Evolutionary conservation across 2,888 invertebrate genomes (phyloP).

Genomic region (Pristionchus entomophagus): DNA sequence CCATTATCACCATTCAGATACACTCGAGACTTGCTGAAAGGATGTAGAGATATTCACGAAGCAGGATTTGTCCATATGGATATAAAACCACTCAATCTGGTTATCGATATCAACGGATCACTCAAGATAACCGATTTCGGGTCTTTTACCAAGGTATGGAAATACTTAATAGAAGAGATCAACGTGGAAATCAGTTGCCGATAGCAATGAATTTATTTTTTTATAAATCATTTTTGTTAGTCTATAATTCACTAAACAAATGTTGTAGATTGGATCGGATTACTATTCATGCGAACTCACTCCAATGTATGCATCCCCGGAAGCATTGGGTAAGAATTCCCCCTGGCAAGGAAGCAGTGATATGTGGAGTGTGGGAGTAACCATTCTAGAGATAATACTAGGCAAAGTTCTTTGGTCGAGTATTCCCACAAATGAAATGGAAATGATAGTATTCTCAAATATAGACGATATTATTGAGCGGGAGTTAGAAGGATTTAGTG

Average conservation of each 20-base stretch:
- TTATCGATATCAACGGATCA: constrained; percentile 49
- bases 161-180: too few relatives aligned
- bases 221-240: too few relatives aligned
- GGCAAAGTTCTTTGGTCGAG: constrained; percentile 10
- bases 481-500: not conserved
- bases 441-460: constrained; percentile 47
- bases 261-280: not conserved
- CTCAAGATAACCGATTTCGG: constrained; percentile 57
- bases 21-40: constrained; percentile 20
- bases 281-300: not conserved
- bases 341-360: constrained; percentile 50
- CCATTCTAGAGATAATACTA: constrained; percentile 62
- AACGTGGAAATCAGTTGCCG: not conserved
- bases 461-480: constrained; percentile 56
- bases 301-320: not conserved
- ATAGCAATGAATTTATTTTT: too few relatives aligned
- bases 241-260: not conserved
- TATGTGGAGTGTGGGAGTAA: constrained; percentile 71
- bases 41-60: constrained; percentile 50
- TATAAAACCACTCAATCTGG: constrained; percentile 55
- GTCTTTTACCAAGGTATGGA: not conserved
- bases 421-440: not conserved
- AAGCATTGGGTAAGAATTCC: not conserved
- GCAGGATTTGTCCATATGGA: constrained; percentile 55
- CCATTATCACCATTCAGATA: not conserved